Percentiles rank a stretch among this genome's conserved stretches.
Evolutionary conservation across 2,113 vertebrate genomes (phyloP).

Genomic region (Ctenodactylus gundi): DNA sequence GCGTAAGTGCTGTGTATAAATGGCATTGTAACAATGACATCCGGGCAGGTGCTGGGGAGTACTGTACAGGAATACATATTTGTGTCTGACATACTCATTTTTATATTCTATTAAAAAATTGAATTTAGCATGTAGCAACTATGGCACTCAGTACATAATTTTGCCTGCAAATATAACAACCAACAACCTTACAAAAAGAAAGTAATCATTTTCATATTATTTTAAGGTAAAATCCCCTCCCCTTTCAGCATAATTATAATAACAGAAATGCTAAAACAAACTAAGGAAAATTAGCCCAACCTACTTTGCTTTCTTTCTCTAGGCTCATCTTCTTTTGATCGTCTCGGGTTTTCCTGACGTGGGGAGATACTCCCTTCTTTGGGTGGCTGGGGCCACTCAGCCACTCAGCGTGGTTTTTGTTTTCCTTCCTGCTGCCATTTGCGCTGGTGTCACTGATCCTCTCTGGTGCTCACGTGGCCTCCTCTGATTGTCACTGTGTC

Average conservation of each 20-base stretch:
- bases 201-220: too few species aligned
- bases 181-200: too few species aligned
- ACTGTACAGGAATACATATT: background rate
- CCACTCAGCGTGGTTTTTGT: background rate
- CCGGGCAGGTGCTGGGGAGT: background rate
- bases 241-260: too few species aligned
- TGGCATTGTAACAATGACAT: background rate
- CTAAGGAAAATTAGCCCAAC: background rate
- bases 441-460: background rate
- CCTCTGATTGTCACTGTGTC: constrained; percentile 17
- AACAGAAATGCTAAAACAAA: too few species aligned
- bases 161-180: too few species aligned
- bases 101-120: background rate
- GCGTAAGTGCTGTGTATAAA: background rate
- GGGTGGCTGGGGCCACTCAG: background rate
- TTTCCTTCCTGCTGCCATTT: background rate
- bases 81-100: background rate
- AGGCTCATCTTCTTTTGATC: background rate
- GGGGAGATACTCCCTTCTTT: background rate
- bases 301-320: background rate
- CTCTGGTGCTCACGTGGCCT: constrained; percentile 17
- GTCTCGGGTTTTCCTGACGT: background rate
- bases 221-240: too few species aligned
- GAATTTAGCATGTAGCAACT: too few species aligned
- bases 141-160: too few species aligned